Evolutionary conservation across 2,113 vertebrate genomes (phyloP).

Genomic region (Phalacrocorax carbo): DNA sequence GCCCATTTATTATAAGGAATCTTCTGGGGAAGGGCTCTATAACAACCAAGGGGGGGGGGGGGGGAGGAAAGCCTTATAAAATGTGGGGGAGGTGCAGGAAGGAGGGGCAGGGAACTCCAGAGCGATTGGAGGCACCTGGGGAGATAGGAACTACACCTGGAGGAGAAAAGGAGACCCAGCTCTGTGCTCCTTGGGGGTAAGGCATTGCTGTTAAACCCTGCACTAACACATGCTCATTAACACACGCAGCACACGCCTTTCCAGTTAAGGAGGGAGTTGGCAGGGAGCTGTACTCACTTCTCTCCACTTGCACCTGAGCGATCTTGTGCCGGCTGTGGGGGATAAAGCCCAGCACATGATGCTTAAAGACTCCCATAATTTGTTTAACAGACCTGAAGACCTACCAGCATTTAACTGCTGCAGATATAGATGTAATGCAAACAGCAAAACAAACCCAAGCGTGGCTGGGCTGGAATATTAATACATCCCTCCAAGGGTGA

Average conservation of each 20-base stretch:
- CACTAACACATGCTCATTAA: not conserved
- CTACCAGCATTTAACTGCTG: not conserved
- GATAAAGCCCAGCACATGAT: not conserved
- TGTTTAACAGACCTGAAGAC: not conserved
- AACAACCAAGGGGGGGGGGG: not conserved
- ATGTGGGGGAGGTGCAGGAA: not conserved
- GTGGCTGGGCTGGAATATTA: not conserved
- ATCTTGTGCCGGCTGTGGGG: not conserved
- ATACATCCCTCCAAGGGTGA: not conserved
- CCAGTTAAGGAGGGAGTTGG: not conserved
- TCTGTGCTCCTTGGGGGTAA: not conserved
- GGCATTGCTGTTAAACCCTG: not conserved
- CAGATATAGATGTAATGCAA: not conserved
- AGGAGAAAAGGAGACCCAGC: not conserved
- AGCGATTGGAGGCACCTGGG: not conserved
- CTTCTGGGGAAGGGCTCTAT: not conserved
- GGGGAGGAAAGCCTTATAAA: not conserved
- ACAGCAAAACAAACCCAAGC: not conserved
- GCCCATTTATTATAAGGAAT: not conserved
- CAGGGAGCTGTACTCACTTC: not conserved
- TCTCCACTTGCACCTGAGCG: rapidly evolving
- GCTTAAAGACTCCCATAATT: not conserved
- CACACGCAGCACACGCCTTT: not conserved
- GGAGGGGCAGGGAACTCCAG: not conserved
- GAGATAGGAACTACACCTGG: not conserved